Evolutionary conservation across 2,797 vertebrate genomes (phyloP).

Genomic region (Gila robusta): DNA sequence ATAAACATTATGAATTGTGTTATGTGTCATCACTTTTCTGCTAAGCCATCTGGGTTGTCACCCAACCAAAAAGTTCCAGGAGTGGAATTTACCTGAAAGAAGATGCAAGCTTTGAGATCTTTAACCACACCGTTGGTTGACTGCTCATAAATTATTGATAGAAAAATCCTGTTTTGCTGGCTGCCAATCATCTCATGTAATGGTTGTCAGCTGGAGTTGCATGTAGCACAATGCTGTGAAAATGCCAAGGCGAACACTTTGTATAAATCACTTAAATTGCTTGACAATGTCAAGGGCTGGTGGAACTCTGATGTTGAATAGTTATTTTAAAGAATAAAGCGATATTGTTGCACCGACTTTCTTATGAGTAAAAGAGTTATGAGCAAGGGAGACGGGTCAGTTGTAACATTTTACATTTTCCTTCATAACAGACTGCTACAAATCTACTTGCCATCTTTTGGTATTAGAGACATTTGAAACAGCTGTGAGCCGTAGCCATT

Average conservation of each 20-base stretch:
- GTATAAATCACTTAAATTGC: slow-evolving; percentile 46
- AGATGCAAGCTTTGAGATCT: slow-evolving; percentile 30
- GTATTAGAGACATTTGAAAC: slow-evolving; percentile 3
- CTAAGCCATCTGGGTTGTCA: slow-evolving; percentile 29
- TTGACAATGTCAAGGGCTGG: slow-evolving; percentile 42
- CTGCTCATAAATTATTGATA: slow-evolving; percentile 42
- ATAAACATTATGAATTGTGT: slow-evolving; percentile 55
- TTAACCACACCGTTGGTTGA: not conserved
- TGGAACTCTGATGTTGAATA: slow-evolving; percentile 34
- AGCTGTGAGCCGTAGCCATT: slow-evolving; percentile 17
- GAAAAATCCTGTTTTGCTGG: slow-evolving; percentile 23
- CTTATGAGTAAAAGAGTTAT: slow-evolving; percentile 31
- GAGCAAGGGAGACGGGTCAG: not conserved
- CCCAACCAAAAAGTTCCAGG: not conserved
- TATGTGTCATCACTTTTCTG: slow-evolving; percentile 38
- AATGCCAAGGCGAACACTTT: slow-evolving; percentile 48
- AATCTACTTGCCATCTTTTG: not conserved
- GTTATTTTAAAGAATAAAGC: slow-evolving; percentile 16
- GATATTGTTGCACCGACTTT: not conserved
- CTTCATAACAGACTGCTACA: not conserved
- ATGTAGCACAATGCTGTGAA: slow-evolving; percentile 41
- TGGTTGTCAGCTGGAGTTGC: slow-evolving; percentile 47
- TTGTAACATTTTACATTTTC: slow-evolving; percentile 4
- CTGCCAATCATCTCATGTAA: slow-evolving; percentile 48
- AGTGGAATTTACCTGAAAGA: slow-evolving; percentile 36